phyloP scores from a whole-genome alignment of 2,888 invertebrate genomes.

The Cosmia pyralina region DNA sequence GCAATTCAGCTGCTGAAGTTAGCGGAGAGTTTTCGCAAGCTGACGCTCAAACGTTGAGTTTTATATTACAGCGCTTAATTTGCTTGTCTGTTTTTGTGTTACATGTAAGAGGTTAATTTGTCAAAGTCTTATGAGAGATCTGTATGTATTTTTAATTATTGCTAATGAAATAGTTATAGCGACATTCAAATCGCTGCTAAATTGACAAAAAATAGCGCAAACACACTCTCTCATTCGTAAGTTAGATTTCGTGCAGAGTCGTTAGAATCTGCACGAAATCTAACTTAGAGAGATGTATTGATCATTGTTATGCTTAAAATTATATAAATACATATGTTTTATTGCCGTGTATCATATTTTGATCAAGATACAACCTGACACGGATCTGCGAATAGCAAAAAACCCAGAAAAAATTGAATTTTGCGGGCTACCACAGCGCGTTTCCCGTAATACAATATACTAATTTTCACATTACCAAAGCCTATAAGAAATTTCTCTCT shows the following conservation, averaged over 20 bases:
- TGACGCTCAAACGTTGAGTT: slow-evolving; percentile 45
- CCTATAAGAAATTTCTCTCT: background rate
- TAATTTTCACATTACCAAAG: background rate
- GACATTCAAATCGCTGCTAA: background rate
- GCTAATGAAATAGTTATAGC: background rate
- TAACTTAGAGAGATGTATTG: no score
- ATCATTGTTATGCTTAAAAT: no score
- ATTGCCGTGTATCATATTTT: no score
- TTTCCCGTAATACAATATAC: background rate
- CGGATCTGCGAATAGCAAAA: no score
- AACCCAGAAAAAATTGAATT: no score
- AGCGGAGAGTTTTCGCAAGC: slow-evolving; percentile 54
- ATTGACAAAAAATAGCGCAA: background rate
- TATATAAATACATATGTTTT: no score
- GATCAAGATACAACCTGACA: no score
- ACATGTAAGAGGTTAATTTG: slow-evolving; percentile 3
- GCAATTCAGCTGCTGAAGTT: slow-evolving; percentile 57
- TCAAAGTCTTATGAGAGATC: background rate
- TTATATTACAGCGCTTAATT: slow-evolving; percentile 51
- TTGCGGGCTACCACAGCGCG: no score
- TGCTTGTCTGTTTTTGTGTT: slow-evolving; percentile 15
- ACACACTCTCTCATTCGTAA: no score
- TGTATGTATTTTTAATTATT: background rate
- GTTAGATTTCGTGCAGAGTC: no score
- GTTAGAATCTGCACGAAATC: no score